phyloP scores from a whole-genome alignment of 1,140 invertebrate species.

The Lamellibrachia luymesi region DNA sequence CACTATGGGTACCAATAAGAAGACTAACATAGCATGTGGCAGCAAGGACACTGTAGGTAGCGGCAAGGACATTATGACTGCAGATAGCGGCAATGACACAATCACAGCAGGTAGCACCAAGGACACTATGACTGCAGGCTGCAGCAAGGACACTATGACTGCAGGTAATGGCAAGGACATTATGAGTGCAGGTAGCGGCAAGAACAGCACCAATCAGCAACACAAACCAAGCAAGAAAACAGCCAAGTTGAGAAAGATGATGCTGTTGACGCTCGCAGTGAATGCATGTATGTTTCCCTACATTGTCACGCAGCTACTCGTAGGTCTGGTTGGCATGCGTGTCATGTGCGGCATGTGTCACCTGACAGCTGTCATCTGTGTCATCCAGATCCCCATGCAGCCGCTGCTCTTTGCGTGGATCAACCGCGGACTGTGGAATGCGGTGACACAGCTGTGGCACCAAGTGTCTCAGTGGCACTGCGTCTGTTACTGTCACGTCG shows the following conservation, averaged over 20 bases:
- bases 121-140: background rate
- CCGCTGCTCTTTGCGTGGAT: constrained; percentile 16
- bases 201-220: background rate
- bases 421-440: constrained; percentile 1
- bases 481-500: constrained; percentile 21
- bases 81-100: background rate
- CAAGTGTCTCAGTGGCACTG: background rate
- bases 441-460: constrained; percentile 3
- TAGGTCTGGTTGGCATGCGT: background rate
- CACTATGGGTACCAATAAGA: background rate
- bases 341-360: background rate
- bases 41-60: background rate
- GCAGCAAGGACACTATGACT: background rate
- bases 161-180: background rate
- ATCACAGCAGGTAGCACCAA: background rate
- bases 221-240: background rate
- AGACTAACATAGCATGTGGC: background rate
- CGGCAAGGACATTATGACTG: background rate
- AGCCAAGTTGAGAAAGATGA: background rate
- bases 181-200: background rate
- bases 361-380: background rate
- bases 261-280: background rate
- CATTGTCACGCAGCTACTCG: background rate
- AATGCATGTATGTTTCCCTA: background rate
- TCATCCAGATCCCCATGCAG: constrained; percentile 2